Evolutionary conservation across 2,113 vertebrate genomes (phyloP), one percentile per base, ranked within the genome.

Genomic region (Phrynosoma platyrhinos): DNA sequence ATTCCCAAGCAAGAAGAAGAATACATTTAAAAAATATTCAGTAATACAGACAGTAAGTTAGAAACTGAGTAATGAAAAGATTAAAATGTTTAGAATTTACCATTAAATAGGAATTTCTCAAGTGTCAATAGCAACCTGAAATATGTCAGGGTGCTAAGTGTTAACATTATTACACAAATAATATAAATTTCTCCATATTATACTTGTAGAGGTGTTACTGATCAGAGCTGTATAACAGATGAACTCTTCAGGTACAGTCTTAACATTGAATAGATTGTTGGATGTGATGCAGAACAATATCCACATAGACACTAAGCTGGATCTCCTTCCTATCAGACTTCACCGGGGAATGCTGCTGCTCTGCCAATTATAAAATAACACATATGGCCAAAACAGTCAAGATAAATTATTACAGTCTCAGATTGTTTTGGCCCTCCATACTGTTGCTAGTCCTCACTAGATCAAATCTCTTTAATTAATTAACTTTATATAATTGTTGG

Each of bases 1-100:
- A 90, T 88, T 84, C 81, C 55, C 77, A 90, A 72, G 52, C 91
- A 93, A 77, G 42, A 72, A 94, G 36, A 72, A 94, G 92, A 94
- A 90, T 83, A 94, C 21, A 89, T 91, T 47, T 91, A 32, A n/a
- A 53, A 66, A 32, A 10, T 9, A 25, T 91, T 83, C 7, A 87
- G 77, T 18, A 86, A 13, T 32, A 82, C 30, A 66, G 0, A 5
- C 91, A 82, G 83, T 93, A 91, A 90, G 62, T 86, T 88, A 95
- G 69, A 87, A 93, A 88, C 6, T 94, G 82, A 93, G 90, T 85
- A 89, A 93, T 87, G 40, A 72, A 91, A 89, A 69, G 90, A 20
- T 85, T 89, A 90, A 90, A 86, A 77, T 9, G 90, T 55, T 72
- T 75, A n/a, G 86, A 23, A 68, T 89, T 66, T 30, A 6, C 42